Percentiles rank a stretch among this genome's conserved stretches.
Conservation (phyloP, 1,140 invertebrate species). For the Nebria ingens region DNA sequence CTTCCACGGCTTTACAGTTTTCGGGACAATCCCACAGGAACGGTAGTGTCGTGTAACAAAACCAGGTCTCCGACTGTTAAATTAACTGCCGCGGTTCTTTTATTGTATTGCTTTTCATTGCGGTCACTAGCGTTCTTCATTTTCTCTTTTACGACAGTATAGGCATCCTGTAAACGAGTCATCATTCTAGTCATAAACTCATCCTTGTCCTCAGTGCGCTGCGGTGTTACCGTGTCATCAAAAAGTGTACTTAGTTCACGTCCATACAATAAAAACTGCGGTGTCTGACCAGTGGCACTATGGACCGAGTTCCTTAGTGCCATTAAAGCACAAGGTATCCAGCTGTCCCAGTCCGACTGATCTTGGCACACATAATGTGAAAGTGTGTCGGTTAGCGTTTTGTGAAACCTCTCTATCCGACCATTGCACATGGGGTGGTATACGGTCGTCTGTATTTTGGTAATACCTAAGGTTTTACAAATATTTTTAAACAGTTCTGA, state of each 20-base stretch:
- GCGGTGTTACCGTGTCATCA: background rate
- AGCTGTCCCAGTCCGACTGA: background rate
- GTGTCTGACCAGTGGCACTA: background rate
- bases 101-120: background rate
- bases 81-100: background rate
- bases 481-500: slow-evolving; percentile 8
- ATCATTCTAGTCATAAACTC: background rate
- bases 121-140: background rate
- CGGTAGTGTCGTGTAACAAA: background rate
- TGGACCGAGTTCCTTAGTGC: background rate
- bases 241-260: background rate
- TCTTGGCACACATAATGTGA: background rate
- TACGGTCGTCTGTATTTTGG: slow-evolving; percentile 13
- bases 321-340: slow-evolving; percentile 7
- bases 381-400: background rate
- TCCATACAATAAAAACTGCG: background rate
- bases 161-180: background rate
- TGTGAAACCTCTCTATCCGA: background rate
- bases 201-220: background rate
- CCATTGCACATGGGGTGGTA: slow-evolving; percentile 12
- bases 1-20: background rate
- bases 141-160: background rate
- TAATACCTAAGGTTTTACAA: slow-evolving; percentile 15
- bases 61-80: background rate
- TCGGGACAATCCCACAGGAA: background rate